Percentiles rank a stretch among this genome's conserved stretches.
These are phyloP conservation scores for Apus apus DNA, from an alignment of 2,113 vertebrate species.

Conservation along the genomic window DNA sequence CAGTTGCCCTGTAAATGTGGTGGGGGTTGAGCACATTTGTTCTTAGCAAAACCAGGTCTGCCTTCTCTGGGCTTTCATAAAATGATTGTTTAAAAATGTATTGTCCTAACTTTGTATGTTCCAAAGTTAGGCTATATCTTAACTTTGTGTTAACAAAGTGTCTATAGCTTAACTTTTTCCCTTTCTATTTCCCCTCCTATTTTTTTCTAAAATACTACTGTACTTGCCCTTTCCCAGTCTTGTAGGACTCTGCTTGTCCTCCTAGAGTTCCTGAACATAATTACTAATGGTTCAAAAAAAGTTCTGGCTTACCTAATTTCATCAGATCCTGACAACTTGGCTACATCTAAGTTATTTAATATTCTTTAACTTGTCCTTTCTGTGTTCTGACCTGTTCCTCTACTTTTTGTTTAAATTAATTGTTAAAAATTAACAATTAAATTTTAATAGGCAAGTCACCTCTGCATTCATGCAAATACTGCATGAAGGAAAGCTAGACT, in stretches of 20 bases:
- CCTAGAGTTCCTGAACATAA: not conserved
- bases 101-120: not conserved
- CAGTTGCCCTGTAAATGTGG: not conserved
- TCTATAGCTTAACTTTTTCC: not conserved
- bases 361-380: constrained; percentile 38
- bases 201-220: not conserved
- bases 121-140: not conserved
- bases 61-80: not conserved
- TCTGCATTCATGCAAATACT: not conserved
- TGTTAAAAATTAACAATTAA: constrained; percentile 22
- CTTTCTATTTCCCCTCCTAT: not conserved
- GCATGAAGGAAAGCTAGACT: not conserved
- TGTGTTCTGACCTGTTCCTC: constrained; percentile 24
- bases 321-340: constrained; percentile 22
- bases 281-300: not conserved
- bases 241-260: not conserved
- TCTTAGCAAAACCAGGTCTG: not conserved
- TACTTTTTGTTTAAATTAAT: constrained; percentile 40
- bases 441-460: constrained; percentile 14
- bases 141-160: not conserved
- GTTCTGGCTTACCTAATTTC: constrained; percentile 28
- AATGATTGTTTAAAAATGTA: not conserved
- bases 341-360: constrained; percentile 26
- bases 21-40: not conserved
- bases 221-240: not conserved